Evolutionary conservation across 2,797 vertebrate genomes (phyloP).

Genomic region (Fistularia commersonii): DNA sequence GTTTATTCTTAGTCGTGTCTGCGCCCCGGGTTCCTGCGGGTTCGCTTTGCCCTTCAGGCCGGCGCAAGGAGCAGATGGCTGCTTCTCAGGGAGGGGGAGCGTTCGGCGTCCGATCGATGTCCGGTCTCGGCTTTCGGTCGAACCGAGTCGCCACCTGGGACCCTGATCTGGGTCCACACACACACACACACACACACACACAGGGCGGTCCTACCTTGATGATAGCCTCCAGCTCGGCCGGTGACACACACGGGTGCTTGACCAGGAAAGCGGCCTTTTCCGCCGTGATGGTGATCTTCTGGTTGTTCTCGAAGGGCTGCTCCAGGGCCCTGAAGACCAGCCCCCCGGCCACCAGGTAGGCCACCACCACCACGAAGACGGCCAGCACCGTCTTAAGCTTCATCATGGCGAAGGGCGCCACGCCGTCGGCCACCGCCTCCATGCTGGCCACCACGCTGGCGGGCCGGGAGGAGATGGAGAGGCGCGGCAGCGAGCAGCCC

Average conservation of each 20-base stretch:
- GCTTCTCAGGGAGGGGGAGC: conserved; percentile 12
- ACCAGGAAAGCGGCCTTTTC: conserved; percentile 91
- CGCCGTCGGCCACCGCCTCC: conserved; percentile 76
- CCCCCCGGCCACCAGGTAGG: conserved; percentile 87
- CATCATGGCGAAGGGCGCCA: conserved; percentile 88
- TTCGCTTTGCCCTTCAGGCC: too few species aligned
- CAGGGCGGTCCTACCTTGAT: conserved; percentile 84
- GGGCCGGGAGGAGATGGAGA: conserved; percentile 78
- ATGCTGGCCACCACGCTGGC: conserved; percentile 84
- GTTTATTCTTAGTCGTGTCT: too few species aligned
- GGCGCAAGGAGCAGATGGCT: too few species aligned
- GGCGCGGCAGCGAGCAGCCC: conserved; percentile 72
- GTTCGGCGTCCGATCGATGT: conserved; percentile 45
- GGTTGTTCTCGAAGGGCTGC: conserved; percentile 89
- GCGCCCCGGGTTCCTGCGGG: too few species aligned
- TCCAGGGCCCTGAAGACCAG: conserved; percentile 89
- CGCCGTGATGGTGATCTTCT: conserved; percentile 86
- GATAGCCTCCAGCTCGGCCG: conserved; percentile 84
- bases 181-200: conserved; percentile 19
- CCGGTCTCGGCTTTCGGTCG: conserved; percentile 49
- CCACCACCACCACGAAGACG: conserved; percentile 91
- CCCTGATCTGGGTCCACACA: conserved; percentile 2
- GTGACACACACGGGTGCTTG: conserved; percentile 85
- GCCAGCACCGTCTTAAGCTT: conserved; percentile 94
- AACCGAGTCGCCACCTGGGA: conserved; percentile 42